Percentiles rank a stretch among this genome's conserved stretches.
phyloP scores from a whole-genome alignment of 2,113 vertebrate species.

The Nothobranchius kuhntae region DNA sequence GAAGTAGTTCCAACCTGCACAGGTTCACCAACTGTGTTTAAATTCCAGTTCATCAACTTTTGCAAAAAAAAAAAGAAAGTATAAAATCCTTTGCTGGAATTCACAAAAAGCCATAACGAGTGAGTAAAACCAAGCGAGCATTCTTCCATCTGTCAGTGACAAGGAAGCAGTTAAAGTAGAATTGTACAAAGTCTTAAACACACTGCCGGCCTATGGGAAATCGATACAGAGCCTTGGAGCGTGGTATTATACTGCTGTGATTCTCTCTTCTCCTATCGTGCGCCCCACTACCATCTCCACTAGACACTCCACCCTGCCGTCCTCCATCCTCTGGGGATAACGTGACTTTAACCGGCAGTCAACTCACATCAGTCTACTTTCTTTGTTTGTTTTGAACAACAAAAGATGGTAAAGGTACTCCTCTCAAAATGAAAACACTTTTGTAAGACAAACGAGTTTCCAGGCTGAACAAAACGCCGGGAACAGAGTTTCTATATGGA shows the following conservation, averaged over 20 bases:
- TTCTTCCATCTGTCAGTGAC: slow-evolving; percentile 53
- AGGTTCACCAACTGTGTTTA: neutral
- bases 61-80: slow-evolving; percentile 8
- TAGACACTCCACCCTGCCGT: slow-evolving; percentile 16
- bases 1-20: neutral
- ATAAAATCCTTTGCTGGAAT: slow-evolving; percentile 1
- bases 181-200: slow-evolving; percentile 63
- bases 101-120: slow-evolving; percentile 27
- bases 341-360: slow-evolving; percentile 42
- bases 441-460: slow-evolving; percentile 18
- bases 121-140: slow-evolving; percentile 29
- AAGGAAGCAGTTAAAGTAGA: slow-evolving; percentile 53
- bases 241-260: slow-evolving; percentile 58
- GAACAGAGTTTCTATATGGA: slow-evolving; percentile 18
- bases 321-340: slow-evolving; percentile 24
- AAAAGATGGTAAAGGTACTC: slow-evolving; percentile 26
- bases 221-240: slow-evolving; percentile 54
- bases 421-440: slow-evolving; percentile 26
- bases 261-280: slow-evolving; percentile 39
- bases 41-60: slow-evolving; percentile 10
- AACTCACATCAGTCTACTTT: slow-evolving; percentile 26
- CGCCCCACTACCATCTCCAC: slow-evolving; percentile 27
- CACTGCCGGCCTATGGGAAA: slow-evolving; percentile 54
- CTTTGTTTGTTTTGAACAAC: slow-evolving; percentile 20
- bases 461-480: slow-evolving; percentile 15